Conservation (phyloP, 2,888 invertebrate species). For the Hofmannophila pseudospretella region DNA sequence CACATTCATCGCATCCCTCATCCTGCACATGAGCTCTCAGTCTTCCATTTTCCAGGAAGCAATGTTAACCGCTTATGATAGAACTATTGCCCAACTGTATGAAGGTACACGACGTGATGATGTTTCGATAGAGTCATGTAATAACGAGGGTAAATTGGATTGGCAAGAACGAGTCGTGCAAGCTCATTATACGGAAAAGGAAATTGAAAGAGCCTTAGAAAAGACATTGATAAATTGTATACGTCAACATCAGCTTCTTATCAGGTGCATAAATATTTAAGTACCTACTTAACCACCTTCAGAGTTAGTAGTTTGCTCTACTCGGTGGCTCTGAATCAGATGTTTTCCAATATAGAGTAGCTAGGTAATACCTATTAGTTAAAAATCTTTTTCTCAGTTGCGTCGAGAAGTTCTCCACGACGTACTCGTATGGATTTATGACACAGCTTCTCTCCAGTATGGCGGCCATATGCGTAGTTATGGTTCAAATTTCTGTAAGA, state of each 20-base stretch:
- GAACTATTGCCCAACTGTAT: constrained; percentile 41
- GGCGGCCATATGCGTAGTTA: constrained; percentile 70
- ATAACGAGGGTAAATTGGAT: constrained; percentile 17
- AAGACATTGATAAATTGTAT: constrained; percentile 46
- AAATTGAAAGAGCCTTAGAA: constrained; percentile 51
- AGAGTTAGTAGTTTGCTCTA: no score
- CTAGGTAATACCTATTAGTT: no score
- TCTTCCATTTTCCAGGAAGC: constrained; percentile 59
- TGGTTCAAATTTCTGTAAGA: constrained; percentile 73
- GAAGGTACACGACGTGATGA: constrained; percentile 23
- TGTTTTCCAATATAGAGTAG: no score
- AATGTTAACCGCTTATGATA: constrained; percentile 51
- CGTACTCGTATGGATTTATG: constrained; percentile 70
- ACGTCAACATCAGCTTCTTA: constrained; percentile 61
- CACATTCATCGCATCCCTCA: constrained; percentile 63
- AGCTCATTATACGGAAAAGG: constrained; percentile 33
- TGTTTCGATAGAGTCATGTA: constrained; percentile 14
- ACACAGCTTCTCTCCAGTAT: constrained; percentile 67
- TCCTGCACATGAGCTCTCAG: constrained; percentile 65
- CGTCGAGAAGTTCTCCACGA: constrained; percentile 58
- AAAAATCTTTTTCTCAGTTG: constrained; percentile 50
- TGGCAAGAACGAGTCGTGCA: constrained; percentile 36
- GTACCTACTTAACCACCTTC: no score
- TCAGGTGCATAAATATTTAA: constrained; percentile 35
- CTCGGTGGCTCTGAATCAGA: no score